phyloP scores from a whole-genome alignment of 2,888 invertebrate genomes.

The Tinea semifulvella region DNA sequence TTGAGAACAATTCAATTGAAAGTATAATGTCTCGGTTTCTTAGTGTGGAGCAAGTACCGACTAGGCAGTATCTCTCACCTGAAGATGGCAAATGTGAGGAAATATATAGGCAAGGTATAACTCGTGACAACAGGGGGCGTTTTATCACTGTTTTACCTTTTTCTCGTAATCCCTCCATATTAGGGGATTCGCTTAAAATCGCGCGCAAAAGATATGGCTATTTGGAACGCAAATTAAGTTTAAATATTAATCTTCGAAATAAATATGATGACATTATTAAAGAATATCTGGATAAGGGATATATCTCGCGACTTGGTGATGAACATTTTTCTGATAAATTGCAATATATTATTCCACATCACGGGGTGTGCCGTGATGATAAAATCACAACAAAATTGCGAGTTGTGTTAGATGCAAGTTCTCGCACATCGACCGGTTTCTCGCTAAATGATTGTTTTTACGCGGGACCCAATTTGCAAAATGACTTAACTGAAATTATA shows the following conservation, averaged over 20 bases:
- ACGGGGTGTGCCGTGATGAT: constrained; percentile 5
- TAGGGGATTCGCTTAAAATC: constrained; percentile 17
- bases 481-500: not conserved
- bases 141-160: constrained; percentile 18
- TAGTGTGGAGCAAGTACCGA: no score
- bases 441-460: constrained; percentile 19
- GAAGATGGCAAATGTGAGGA: constrained; percentile 17
- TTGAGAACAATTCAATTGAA: no score
- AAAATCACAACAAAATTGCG: constrained; percentile 12
- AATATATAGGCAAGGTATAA: constrained; percentile 15
- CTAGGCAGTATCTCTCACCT: no score
- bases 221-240: constrained; percentile 16
- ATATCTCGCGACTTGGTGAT: not conserved
- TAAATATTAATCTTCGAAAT: not conserved
- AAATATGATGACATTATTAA: constrained; percentile 7
- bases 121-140: constrained; percentile 17
- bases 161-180: constrained; percentile 12
- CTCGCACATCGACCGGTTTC: constrained; percentile 12
- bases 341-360: constrained; percentile 13
- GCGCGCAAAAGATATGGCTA: constrained; percentile 15
- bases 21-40: no score
- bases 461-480: constrained; percentile 17
- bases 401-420: constrained; percentile 15
- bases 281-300: constrained; percentile 15
- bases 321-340: not conserved